phyloP scores from a whole-genome alignment of 2,797 vertebrate species.

The Urophycis tenuis region DNA sequence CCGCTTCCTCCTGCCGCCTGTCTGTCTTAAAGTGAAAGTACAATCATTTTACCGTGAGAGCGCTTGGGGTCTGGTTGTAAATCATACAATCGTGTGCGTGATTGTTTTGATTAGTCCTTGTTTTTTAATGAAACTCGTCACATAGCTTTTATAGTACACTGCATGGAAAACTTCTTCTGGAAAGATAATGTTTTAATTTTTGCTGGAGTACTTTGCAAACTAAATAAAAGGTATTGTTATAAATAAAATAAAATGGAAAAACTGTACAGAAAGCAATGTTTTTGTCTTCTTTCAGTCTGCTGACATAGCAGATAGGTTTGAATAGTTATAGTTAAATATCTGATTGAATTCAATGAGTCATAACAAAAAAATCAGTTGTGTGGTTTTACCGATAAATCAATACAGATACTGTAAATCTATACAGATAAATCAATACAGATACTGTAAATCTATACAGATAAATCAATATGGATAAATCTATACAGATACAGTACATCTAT shows the following conservation, averaged over 20 bases:
- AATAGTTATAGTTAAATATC: not conserved
- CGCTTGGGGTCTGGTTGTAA: slow-evolving; percentile 48
- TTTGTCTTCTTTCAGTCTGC: slow-evolving; percentile 16
- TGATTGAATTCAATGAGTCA: not conserved
- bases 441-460: too few relatives aligned
- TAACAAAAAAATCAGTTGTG: not conserved
- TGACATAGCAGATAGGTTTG: not conserved
- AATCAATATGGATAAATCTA: too few relatives aligned
- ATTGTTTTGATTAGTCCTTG: slow-evolving; percentile 56
- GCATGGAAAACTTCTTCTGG: slow-evolving; percentile 76
- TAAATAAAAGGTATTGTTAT: slow-evolving; percentile 97
- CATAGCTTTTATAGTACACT: slow-evolving; percentile 78
- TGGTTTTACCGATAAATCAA: too few relatives aligned
- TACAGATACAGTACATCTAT: too few relatives aligned
- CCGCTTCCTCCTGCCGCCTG: too few relatives aligned
- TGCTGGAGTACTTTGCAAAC: slow-evolving; percentile 95
- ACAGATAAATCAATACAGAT: not conserved
- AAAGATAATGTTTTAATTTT: slow-evolving; percentile 86
- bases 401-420: not conserved
- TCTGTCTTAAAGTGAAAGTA: slow-evolving; percentile 65
- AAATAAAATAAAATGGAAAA: slow-evolving; percentile 95
- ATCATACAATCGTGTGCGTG: slow-evolving; percentile 69
- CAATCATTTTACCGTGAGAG: slow-evolving; percentile 66
- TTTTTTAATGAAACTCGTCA: slow-evolving; percentile 60
- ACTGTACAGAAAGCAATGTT: slow-evolving; percentile 56